Base-by-base conservation (phyloP, 2,113 vertebrate genomes). In the Anolis sagrei region DNA sequence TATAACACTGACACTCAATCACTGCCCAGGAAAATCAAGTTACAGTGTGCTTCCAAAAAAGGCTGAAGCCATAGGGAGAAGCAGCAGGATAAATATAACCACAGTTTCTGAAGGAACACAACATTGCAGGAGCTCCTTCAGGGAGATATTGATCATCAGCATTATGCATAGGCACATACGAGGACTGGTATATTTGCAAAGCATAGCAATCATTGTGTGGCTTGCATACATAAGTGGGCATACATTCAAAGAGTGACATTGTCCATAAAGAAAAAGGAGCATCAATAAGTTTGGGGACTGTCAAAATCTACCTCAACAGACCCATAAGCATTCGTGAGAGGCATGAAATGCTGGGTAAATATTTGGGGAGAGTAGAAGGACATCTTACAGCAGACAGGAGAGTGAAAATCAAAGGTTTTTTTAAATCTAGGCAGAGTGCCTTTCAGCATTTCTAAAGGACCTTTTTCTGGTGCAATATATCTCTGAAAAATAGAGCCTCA, bases 1-100 rank as follows among this genome's bases (percentile, higher is more conserved):
- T 32, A 32, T 58, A 73, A 79, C 54, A 61, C 32, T 72, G 76
- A 62, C 51, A 85, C 68, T 79, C 58, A 85, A 85, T 79, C 84
- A 21, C 21, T 13, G 32, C 16, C 54, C 36, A 64, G 68, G 68
- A 78, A 85, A 86, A 62, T 80, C 84, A 86, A 62, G 69, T 79
- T 61, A 44, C 84, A 80, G 36, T 44, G 27, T 72, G 84, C 36
- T 79, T 64, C 69, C 76, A 86, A 48, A 73, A 73, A 86, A 39
- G 68, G 69, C 77, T 49, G 68, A 86, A 86, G 68, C 54, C 54
- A 80, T 58, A 64, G 29, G 19, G 72, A 85, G 68, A 72, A 70
- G 49, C 49, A 72, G 16, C 76, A 32, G 27, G 51, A 80, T 74
- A 79, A 86, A 79, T 79, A 64, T 34, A 73, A 64, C 84, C 27